Base-by-base conservation (phyloP, 2,888 invertebrate genomes). In the Cosmopolites sordidus region DNA sequence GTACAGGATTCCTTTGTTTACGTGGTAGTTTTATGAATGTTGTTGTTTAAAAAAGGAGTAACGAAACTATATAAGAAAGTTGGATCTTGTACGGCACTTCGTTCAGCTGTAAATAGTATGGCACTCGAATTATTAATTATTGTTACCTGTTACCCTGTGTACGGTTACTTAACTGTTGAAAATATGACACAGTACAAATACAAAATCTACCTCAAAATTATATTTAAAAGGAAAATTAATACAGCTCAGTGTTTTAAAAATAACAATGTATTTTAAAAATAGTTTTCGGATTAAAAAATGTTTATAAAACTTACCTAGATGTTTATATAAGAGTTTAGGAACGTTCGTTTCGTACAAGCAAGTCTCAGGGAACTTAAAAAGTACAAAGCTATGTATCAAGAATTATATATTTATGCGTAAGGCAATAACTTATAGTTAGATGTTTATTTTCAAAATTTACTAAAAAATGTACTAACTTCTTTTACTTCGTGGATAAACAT, bases 131-230 rank as follows among this genome's bases (percentile, higher is more conserved):
- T 65, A 62, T 62, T 59, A 61, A 62, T 62, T 63, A 64, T 64
- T 64, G 65, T 67, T 67, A 66, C 66, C 65, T 66, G 66, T 67
- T 65, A 63, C 60, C 60, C 48, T 57, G 60, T 63, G 58, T 64
- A 60, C 62, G 58, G 59, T 58, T 56, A 58, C 54, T 58, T 54
- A 59, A 58, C 55, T 59, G 58, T 60, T 60, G 54, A 54, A 50
- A 55, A 51, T 52, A 40, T 54, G 51, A 60, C 46, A 64, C 64
- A 67, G 66, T 67, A 66, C 65, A 67, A 69, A 66, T 52, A 67
- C 65, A 67, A 66, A 64, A 67, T 66, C 69, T 69, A 69, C 69
- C 69, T 69, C 69, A 69, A 61, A 56, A 58, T 58, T 58, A 60
- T 60, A 61, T 48, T 47, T 49, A 54, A 46, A 42, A 42, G 14